A percentile compares a stretch with the other conserved stretches of the same genome.
phyloP scores from a whole-genome alignment of 2,888 invertebrate genomes.

The Cephus pygmeus region DNA sequence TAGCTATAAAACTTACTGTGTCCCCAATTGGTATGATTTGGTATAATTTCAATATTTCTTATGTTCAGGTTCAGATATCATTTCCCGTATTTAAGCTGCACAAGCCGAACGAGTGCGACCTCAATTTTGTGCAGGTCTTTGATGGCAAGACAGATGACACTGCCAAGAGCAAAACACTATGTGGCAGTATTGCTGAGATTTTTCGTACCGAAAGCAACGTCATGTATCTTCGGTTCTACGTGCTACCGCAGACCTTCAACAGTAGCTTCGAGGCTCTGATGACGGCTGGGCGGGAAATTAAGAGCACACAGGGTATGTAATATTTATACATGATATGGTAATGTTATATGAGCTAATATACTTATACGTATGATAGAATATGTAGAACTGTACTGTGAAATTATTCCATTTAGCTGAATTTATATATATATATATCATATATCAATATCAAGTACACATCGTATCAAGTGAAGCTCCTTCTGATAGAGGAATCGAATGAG shows the following conservation, averaged over 20 bases:
- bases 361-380: neutral
- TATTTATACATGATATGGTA: neutral
- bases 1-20: neutral
- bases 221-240: conserved; percentile 80
- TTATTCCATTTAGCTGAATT: no score
- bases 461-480: no score
- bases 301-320: neutral
- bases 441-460: no score
- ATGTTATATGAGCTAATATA: neutral
- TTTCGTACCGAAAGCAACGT: conserved; percentile 76
- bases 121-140: conserved; percentile 82
- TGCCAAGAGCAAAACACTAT: conserved; percentile 77
- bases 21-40: neutral
- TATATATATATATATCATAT: no score
- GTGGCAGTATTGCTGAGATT: conserved; percentile 87
- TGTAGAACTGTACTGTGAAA: neutral
- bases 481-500: no score
- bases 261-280: conserved; percentile 79
- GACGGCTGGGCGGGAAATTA: conserved; percentile 78
- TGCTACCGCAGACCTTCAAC: conserved; percentile 72
- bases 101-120: conserved; percentile 82
- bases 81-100: conserved; percentile 75
- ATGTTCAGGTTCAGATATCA: conserved; percentile 74
- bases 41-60: neutral
- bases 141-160: conserved; percentile 73